Percentiles rank a stretch among this genome's conserved stretches.
Conservation (phyloP, 2,888 invertebrate species). For the Unio delphinus region DNA sequence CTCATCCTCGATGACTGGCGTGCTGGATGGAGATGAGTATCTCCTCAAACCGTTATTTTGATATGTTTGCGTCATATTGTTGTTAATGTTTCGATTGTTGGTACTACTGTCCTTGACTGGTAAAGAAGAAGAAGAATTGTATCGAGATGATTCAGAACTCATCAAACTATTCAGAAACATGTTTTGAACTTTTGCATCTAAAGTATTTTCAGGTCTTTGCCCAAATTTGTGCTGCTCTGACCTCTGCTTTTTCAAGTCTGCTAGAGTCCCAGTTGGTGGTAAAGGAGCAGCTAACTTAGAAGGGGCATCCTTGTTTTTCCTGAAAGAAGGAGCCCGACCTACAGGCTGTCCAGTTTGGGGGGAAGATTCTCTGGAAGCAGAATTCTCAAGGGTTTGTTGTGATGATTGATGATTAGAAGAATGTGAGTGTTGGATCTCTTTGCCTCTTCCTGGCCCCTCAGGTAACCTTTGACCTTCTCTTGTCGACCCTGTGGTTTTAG, state of each 20-base stretch:
- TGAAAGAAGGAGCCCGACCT: slow-evolving; percentile 26
- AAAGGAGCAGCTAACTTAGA: slow-evolving; percentile 70
- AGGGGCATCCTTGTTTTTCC: slow-evolving; percentile 32
- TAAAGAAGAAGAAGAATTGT: slow-evolving; percentile 5
- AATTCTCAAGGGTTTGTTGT: too few relatives aligned
- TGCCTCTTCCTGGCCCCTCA: too few relatives aligned
- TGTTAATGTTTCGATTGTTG: slow-evolving; percentile 44
- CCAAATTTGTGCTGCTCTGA: slow-evolving; percentile 51
- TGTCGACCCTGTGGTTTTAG: slow-evolving; percentile 1
- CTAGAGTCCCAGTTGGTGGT: slow-evolving; percentile 79
- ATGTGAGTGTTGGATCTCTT: too few relatives aligned
- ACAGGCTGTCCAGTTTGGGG: slow-evolving; percentile 5
- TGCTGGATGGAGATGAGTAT: slow-evolving; percentile 50
- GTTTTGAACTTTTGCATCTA: slow-evolving; percentile 55
- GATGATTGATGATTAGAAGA: too few relatives aligned
- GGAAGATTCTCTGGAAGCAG: too few relatives aligned
- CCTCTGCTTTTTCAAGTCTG: slow-evolving; percentile 93
- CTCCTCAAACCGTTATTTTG: slow-evolving; percentile 45
- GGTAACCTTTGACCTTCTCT: background rate
- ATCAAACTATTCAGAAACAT: slow-evolving; percentile 54
- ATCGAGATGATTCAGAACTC: slow-evolving; percentile 9
- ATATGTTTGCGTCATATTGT: slow-evolving; percentile 31
- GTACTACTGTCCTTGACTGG: slow-evolving; percentile 33
- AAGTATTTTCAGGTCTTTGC: slow-evolving; percentile 29
- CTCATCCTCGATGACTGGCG: slow-evolving; percentile 54